phyloP scores from a whole-genome alignment of 1,140 invertebrate genomes.

The Heliothis virescens region DNA sequence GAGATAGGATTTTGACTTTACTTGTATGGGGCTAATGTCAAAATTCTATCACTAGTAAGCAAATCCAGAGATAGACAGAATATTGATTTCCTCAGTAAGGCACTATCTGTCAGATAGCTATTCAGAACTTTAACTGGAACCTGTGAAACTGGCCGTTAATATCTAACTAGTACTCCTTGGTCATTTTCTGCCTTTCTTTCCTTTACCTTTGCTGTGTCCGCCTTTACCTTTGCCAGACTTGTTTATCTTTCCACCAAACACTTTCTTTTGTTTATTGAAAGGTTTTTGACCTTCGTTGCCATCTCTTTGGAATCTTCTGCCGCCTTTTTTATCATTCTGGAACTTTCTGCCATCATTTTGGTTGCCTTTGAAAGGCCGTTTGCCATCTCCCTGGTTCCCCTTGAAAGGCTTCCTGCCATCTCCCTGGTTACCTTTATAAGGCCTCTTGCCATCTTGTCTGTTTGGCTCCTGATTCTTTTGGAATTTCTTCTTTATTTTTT shows the following conservation, averaged over 20 bases:
- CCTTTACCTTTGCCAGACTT: slow-evolving; percentile 66
- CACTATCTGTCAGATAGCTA: too few species aligned
- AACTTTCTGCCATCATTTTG: slow-evolving; percentile 58
- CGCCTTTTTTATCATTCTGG: slow-evolving; percentile 58
- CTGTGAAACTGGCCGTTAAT: too few species aligned
- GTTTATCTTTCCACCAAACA: slow-evolving; percentile 79
- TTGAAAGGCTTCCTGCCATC: slow-evolving; percentile 58
- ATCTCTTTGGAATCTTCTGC: slow-evolving; percentile 58
- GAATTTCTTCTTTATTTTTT: slow-evolving; percentile 77
- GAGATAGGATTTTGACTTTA: too few species aligned
- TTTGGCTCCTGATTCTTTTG: slow-evolving; percentile 54
- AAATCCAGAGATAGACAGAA: too few species aligned
- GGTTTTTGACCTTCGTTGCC: slow-evolving; percentile 51
- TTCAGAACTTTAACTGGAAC: too few species aligned
- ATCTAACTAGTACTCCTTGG: neutral
- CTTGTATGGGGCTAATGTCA: too few species aligned
- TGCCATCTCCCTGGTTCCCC: slow-evolving; percentile 52
- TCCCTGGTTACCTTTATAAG: slow-evolving; percentile 56
- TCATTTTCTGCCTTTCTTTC: slow-evolving; percentile 40
- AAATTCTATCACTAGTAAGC: too few species aligned
- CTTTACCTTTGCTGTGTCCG: slow-evolving; percentile 54
- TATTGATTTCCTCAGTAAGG: too few species aligned
- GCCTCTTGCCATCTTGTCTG: slow-evolving; percentile 57
- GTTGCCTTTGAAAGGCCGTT: slow-evolving; percentile 61
- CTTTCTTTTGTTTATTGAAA: slow-evolving; percentile 69